Evolutionary conservation across 2,888 invertebrate genomes (phyloP), one percentile per base, ranked within the genome.

Genomic region (Dione vanillae): DNA sequence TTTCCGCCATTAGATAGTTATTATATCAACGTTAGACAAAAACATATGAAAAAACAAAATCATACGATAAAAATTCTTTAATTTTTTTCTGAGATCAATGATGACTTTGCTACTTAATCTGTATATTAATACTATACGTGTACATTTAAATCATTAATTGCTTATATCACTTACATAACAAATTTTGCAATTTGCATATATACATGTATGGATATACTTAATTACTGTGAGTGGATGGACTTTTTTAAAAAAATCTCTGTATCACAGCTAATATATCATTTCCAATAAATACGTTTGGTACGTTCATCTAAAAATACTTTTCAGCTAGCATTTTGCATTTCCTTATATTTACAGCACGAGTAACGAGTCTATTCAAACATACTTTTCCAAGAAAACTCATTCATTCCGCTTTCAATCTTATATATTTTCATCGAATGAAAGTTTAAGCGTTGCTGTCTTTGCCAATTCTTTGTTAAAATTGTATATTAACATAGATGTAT

Each of bases 381-480:
- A 20, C 43, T 59, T 58, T 19, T 19, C 14, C 20, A 41, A 20
- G 59, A 59, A 59, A 41, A 19, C 40, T 43, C 59, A 43, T 59
- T 59, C 41, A 59, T 59, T 20, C 43, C 8, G 59, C 7, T 20
- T 59, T 19, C 41, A 59, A 14, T 41, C 19, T 10, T 10, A 9
- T 40, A 20, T 16, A 16, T 35, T 16, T 56, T 37, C 9, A 37
- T 56, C 12, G 9, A 41, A 59, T 41, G 41, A 59, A 58, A 37
- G n/a, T 56, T 56, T 16, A 56, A 56, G 47, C 16, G n/a, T 35
- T 5, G 54, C 35, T n/a, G 11, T 11, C 11, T 56, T 35, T 16
- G 37, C 54, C 54, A 54, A 35, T 37, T 9, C 16, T 47, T 19
- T 5, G 19, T 16, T 9, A 47, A 16, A 8, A 47, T 47, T 10